Percentiles rank a stretch among this genome's conserved stretches.
phyloP scores from a whole-genome alignment of 2,113 vertebrate species.

The Muntiacus muntjak region DNA sequence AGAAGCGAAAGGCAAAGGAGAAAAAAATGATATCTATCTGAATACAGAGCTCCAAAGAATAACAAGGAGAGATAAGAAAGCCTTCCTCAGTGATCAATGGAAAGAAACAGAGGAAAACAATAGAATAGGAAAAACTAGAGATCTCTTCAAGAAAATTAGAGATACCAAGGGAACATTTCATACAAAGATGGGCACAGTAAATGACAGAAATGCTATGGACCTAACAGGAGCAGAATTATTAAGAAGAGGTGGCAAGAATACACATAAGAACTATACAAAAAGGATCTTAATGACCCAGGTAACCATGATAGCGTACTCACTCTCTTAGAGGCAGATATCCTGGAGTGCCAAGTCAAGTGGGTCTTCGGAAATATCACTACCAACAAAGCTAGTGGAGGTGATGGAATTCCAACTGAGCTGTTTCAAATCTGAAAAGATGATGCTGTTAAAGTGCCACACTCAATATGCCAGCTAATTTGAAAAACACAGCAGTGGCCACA shows the following conservation, averaged over 20 bases:
- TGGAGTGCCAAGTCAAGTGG: neutral
- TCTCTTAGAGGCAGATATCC: neutral
- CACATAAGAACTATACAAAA: neutral
- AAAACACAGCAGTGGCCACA: neutral
- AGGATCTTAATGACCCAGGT: neutral
- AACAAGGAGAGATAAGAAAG: neutral
- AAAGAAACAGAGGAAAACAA: neutral
- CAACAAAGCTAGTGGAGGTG: neutral
- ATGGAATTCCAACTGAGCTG: neutral
- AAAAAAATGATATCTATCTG: neutral
- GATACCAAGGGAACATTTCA: neutral
- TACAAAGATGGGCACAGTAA: neutral
- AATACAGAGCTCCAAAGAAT: neutral
- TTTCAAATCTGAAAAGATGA: neutral
- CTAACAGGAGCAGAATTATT: neutral
- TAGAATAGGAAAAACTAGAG: neutral
- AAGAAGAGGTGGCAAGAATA: neutral
- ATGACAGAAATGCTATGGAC: neutral
- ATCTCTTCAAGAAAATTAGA: neutral
- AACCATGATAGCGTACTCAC: neutral
- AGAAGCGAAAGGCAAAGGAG: neutral
- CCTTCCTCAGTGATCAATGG: neutral
- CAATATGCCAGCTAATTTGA: neutral
- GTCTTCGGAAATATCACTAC: neutral
- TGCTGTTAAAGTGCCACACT: neutral